Conservation (phyloP, 53 echinoderm and acorn worm species). For the Temnopleurus reevesii region DNA sequence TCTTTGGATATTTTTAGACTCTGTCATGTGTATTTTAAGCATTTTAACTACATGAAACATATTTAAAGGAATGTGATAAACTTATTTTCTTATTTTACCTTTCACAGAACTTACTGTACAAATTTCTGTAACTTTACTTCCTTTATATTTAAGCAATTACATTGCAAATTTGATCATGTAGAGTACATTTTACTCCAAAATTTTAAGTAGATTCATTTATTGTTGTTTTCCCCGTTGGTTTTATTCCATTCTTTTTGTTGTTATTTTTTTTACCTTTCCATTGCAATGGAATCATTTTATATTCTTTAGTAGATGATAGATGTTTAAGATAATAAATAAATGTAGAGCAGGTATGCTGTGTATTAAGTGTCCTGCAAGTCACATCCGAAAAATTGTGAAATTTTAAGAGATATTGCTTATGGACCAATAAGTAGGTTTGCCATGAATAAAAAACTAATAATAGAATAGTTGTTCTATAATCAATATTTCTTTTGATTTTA, state of each 20-base stretch:
- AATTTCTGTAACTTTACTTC: not conserved
- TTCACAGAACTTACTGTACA: not conserved
- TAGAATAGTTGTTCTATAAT: not conserved
- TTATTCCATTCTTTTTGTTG: not conserved
- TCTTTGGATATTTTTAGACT: not conserved
- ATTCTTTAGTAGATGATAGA: constrained; percentile 15
- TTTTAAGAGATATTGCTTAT: not conserved
- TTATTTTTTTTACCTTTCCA: not conserved
- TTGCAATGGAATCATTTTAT: not conserved
- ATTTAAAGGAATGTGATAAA: too few species aligned
- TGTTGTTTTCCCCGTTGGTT: not conserved
- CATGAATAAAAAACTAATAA: not conserved
- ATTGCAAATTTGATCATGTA: not conserved
- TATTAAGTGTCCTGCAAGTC: too few species aligned
- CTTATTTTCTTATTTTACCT: not conserved
- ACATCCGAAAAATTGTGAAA: too few species aligned
- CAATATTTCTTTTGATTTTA: too few species aligned
- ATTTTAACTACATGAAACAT: too few species aligned
- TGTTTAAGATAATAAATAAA: too few species aligned
- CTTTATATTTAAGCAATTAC: not conserved
- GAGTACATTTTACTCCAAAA: not conserved
- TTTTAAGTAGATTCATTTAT: not conserved
- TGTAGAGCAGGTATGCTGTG: too few species aligned
- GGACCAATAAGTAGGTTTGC: not conserved
- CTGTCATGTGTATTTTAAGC: too few species aligned